Evolutionary conservation across 2,888 invertebrate species (phyloP), one percentile per base, ranked within the genome.

Genomic region (Pachliopta kotzebuea): DNA sequence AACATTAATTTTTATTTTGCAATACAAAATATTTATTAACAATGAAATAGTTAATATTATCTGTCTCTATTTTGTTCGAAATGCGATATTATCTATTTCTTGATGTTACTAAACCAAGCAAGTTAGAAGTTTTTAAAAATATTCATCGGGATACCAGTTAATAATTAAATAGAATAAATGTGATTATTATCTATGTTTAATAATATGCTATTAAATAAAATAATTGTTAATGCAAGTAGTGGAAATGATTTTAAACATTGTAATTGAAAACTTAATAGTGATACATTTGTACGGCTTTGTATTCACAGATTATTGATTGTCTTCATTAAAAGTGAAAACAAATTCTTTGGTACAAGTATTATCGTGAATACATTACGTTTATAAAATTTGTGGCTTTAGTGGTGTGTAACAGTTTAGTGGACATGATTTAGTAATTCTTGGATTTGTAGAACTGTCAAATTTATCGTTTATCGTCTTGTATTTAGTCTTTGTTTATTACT

Each of bases 401-500:
- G 81, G 79, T 77, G 79, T 83, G 81, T 74, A 67, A 74, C 82
- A 84, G 84, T 85, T 82, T 83, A 77, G 70, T 70, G 70, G 71
- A 69, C 68, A 70, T 70, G 68, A 68, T 71, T 63, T 69, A 69
- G 60, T 71, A 67, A 68, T 66, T 67, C 63, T 69, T 66, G 63
- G 54, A 65, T 69, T 60, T 54, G 54, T n/a, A 45, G 45, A 45
- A 45, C 62, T 65, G 42, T 62, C 24, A 66, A 55, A 59, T 57
- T 65, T 65, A 53, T 66, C 61, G 56, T 62, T 58, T 65, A 66
- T 54, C 63, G 57, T 64, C 66, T 63, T 63, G 67, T 66, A 58
- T 56, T 23, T 58, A 23, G 18, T 52, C 20, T 56, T 53, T 56
- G 60, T 65, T 65, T 60, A 56, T 56, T 52, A 42, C 18, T 58